phyloP scores from a whole-genome alignment of 2,113 vertebrate species.

The Brachionichthys hirsutus region DNA sequence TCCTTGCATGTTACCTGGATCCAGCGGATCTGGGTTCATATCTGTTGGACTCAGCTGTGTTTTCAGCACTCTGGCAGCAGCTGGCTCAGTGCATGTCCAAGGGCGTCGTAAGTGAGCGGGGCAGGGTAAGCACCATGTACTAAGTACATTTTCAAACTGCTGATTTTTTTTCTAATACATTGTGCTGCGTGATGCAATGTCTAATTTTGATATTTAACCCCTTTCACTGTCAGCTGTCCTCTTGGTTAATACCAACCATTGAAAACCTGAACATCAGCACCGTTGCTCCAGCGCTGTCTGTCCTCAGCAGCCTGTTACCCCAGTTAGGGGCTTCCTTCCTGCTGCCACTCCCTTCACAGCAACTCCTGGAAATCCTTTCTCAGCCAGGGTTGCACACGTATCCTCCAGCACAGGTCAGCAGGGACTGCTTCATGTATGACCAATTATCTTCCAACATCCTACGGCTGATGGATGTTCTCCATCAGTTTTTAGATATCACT shows the following conservation, averaged over 20 bases:
- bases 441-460: not conserved
- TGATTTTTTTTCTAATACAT: not conserved
- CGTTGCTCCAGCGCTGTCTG: conserved; percentile 67
- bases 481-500: not conserved
- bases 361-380: conserved; percentile 79
- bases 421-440: not conserved
- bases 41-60: conserved; percentile 72
- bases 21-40: conserved; percentile 78
- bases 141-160: not conserved
- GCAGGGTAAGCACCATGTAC: conserved; percentile 77
- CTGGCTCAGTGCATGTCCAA: conserved; percentile 82
- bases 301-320: conserved; percentile 79
- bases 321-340: conserved; percentile 83
- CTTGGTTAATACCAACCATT: conserved; percentile 78
- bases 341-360: conserved; percentile 73
- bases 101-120: conserved; percentile 75
- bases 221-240: conserved; percentile 76
- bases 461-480: not conserved
- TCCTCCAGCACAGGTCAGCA: conserved; percentile 81
- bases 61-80: conserved; percentile 76
- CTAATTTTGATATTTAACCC: conserved; percentile 19
- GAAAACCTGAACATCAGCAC: conserved; percentile 73
- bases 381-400: conserved; percentile 70
- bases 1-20: conserved; percentile 84
- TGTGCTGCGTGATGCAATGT: not conserved